A percentile compares a stretch with the other conserved stretches of the same genome.
Evolutionary conservation across 2,797 vertebrate species (phyloP).

Genomic region (Anguilla anguilla): DNA sequence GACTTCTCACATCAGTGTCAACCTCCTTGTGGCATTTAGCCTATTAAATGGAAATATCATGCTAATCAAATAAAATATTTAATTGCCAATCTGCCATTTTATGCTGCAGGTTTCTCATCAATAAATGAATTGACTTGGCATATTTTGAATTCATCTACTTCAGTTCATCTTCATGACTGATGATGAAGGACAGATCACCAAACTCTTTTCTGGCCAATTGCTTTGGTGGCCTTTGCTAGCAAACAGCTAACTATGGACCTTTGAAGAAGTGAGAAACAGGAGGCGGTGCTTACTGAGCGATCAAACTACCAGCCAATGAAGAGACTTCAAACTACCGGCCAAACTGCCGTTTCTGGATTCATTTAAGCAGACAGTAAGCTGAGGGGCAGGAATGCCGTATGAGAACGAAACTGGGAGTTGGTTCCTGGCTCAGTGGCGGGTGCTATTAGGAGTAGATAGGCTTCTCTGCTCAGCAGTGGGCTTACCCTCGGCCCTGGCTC

Average conservation of each 20-base stretch:
- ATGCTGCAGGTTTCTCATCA: too few species aligned
- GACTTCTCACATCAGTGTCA: too few species aligned
- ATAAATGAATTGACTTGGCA: too few species aligned
- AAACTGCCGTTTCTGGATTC: background rate
- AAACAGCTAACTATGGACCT: background rate
- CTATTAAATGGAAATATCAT: background rate
- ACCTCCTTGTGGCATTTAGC: background rate
- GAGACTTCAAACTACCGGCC: background rate
- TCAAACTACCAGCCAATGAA: background rate
- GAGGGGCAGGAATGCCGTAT: background rate
- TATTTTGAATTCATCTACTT: too few species aligned
- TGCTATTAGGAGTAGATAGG: background rate
- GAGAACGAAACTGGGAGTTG: background rate
- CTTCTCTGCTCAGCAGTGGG: background rate
- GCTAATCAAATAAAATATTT: background rate
- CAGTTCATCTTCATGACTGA: too few species aligned
- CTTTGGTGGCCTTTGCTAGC: too few species aligned
- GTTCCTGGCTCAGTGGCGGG: background rate
- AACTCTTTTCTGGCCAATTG: too few species aligned
- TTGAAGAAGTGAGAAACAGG: background rate
- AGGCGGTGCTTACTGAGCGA: too few species aligned
- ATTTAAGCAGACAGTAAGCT: slow-evolving; percentile 7
- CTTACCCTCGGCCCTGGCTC: slow-evolving; percentile 25
- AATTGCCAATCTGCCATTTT: too few species aligned
- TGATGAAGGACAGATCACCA: too few species aligned